Conservation (phyloP, 2,113 vertebrate species). For the Aix galericulata region DNA sequence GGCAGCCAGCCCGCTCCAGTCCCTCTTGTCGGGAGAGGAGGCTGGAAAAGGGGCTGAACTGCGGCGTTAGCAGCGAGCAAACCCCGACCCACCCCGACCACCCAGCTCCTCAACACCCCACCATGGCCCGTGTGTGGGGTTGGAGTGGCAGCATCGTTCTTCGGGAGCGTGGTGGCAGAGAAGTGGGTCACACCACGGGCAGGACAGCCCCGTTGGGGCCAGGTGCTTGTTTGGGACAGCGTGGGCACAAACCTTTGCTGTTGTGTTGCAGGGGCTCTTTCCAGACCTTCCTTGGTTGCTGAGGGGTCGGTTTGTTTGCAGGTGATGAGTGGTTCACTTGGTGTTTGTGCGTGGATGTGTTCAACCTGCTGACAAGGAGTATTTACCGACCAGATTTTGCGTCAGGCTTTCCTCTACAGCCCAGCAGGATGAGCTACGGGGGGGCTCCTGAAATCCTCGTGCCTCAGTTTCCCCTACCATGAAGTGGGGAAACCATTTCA, state of each 20-base stretch:
- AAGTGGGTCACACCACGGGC: accelerated
- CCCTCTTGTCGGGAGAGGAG: background rate
- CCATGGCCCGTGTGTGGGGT: accelerated
- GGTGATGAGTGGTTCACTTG: background rate
- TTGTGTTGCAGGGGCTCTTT: background rate
- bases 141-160: background rate
- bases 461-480: background rate
- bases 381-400: background rate
- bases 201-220: accelerated
- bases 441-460: background rate
- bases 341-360: background rate
- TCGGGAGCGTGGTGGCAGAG: background rate
- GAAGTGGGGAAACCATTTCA: background rate
- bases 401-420: background rate
- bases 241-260: background rate
- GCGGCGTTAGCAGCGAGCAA: background rate
- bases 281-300: background rate
- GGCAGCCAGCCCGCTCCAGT: background rate
- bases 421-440: background rate
- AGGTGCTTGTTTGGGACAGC: background rate
- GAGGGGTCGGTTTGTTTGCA: background rate
- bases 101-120: background rate
- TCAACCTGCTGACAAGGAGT: background rate
- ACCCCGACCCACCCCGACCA: background rate
- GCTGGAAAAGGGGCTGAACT: conserved; percentile 23